Base-by-base conservation (phyloP, 2,888 invertebrate genomes). In the Drosophila paucipuncta region DNA sequence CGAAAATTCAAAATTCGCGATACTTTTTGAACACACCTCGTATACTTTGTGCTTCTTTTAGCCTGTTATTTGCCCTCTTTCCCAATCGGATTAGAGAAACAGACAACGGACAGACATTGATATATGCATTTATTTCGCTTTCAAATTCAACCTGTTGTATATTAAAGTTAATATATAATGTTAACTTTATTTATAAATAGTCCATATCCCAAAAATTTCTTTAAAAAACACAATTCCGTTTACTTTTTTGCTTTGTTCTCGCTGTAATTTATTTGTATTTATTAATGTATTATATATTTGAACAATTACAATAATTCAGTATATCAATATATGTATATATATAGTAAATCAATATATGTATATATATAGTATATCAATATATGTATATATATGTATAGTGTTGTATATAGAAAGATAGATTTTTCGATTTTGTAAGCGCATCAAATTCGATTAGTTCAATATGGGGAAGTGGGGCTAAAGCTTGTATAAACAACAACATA, bases 281-380 rank as follows among this genome's bases (percentile, higher is more conserved):
- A 39, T 31, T 58, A 52, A 31, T 37, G 10, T 65, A 31, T 73
- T 35, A 25, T 35, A 35, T 47, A 28, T 30, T 37, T 37, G 33
- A 35, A n/a, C 22, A 78, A 37, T 60, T 63, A 77, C 76, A 77
- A 74, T 74, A 68, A 59, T 60, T n/a, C 53, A 41, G 50, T 49
- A 43, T 64, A 76, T 25, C 49, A 41, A 54, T 49, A 53, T 31
- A 31, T 31, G 2, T 64, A 75, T 39, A 39, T 39, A 39, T 41
- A 41, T 39, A 22, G 22, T 22, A 22, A 22, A 22, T 22, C 22
- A 22, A 22, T 22, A 37, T 67, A 58, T 63, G 41, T 49, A 49
- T 35, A 54, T 49, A 57, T 68, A 49, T 60, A 49, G 10, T 37
- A 35, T 22, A 22, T 22, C 22, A 22, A 22, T 22, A 22, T 53